phyloP scores from a whole-genome alignment of 2,113 vertebrate genomes.

The Galeopterus variegatus region DNA sequence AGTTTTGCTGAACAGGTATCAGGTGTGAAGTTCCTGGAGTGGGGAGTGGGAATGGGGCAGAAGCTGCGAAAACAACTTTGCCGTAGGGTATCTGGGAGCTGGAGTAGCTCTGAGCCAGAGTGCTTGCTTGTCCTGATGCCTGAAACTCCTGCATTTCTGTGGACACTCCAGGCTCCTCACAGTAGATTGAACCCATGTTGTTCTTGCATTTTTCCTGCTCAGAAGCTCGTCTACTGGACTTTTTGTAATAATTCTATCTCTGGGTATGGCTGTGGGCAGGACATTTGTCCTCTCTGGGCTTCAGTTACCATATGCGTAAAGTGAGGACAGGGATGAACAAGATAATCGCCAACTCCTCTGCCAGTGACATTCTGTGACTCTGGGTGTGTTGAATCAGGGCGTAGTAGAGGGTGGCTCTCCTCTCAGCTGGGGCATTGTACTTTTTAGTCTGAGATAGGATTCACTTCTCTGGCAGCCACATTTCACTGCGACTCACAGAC shows the following conservation, averaged over 20 bases:
- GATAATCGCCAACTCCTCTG: neutral
- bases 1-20: constrained; percentile 59
- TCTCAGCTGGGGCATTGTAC: neutral
- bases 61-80: neutral
- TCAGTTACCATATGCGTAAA: neutral
- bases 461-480: neutral
- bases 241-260: neutral
- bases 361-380: neutral
- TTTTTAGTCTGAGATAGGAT: constrained; percentile 21
- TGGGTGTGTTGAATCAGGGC: neutral
- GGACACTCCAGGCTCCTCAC: neutral
- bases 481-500: neutral
- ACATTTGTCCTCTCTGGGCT: neutral
- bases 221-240: constrained; percentile 4
- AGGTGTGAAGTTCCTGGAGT: constrained; percentile 31
- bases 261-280: neutral
- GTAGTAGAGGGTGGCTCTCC: neutral
- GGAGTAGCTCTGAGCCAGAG: neutral
- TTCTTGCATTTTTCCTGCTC: constrained; percentile 7
- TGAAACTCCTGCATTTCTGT: neutral
- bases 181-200: neutral
- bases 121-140: neutral
- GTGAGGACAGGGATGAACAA: neutral
- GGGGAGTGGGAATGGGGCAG: neutral
- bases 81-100: neutral